Conservation (phyloP, 2,888 invertebrate genomes). For the Epinotia brunnichana region DNA sequence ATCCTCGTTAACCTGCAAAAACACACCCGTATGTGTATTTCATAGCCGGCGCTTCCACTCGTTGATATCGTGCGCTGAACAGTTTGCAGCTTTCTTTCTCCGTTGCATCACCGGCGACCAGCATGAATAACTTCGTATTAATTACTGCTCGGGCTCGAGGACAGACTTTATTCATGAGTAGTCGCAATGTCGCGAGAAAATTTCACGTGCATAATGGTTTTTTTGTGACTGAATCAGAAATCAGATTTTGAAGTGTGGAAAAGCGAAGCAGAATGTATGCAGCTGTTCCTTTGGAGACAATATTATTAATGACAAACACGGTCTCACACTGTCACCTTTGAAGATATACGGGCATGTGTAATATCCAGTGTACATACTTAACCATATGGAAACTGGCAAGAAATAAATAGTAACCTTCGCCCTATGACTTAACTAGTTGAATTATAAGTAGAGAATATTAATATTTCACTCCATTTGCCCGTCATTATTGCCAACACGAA, state of each 20-base stretch:
- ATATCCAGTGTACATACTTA: conserved; percentile 7
- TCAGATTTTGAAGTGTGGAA: not conserved
- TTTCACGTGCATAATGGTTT: conserved; percentile 5
- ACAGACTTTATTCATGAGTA: conserved; percentile 65
- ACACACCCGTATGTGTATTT: conserved; percentile 11
- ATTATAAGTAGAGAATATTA: conserved; percentile 44
- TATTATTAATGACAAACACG: conserved; percentile 2
- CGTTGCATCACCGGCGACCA: conserved; percentile 61
- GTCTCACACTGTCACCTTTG: not conserved
- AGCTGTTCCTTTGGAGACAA: not conserved
- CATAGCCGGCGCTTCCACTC: conserved; percentile 53
- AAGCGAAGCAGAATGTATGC: not conserved
- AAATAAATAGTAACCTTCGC: conserved; percentile 42
- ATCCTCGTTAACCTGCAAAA: not conserved
- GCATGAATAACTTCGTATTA: conserved; percentile 68
- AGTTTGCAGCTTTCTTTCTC: conserved; percentile 63
- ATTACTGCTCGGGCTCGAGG: conserved; percentile 66
- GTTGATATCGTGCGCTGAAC: conserved; percentile 59
- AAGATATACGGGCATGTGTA: conserved; percentile 8
- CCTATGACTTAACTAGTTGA: conserved; percentile 40
- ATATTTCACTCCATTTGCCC: conserved; percentile 71
- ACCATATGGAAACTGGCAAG: conserved; percentile 20
- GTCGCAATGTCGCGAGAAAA: conserved; percentile 46
- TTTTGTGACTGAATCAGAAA: conserved; percentile 4
- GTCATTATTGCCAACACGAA: conserved; percentile 80